Evolutionary conservation across 2,113 vertebrate genomes (phyloP).

Genomic region (Arvicanthis niloticus): DNA sequence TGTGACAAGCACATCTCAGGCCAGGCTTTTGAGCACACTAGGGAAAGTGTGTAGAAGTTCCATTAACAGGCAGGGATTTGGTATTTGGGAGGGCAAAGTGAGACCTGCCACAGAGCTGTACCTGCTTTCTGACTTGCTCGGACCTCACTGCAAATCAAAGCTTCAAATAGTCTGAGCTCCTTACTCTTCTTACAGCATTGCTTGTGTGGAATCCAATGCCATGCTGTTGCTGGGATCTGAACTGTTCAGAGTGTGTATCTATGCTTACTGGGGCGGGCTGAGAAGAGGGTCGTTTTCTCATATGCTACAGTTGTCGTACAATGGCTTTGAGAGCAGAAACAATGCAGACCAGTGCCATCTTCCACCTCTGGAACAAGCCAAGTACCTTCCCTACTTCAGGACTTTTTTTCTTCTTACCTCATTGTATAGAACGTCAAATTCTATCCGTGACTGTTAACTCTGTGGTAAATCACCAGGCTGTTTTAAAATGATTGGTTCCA

Average conservation of each 20-base stretch:
- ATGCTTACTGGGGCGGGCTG: background rate
- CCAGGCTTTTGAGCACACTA: background rate
- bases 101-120: slow-evolving; percentile 13
- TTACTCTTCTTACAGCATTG: background rate
- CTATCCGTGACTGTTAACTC: background rate
- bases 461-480: background rate
- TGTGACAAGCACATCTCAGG: background rate
- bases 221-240: background rate
- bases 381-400: slow-evolving; percentile 10
- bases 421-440: slow-evolving; percentile 21
- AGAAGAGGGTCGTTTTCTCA: slow-evolving; percentile 21
- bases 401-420: background rate
- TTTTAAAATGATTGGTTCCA: slow-evolving; percentile 42
- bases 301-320: background rate
- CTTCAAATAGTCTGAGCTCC: background rate
- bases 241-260: background rate
- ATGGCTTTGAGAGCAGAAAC: slow-evolving; percentile 3
- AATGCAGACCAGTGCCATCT: background rate
- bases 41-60: background rate
- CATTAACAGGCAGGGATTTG: background rate
- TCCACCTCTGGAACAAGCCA: slow-evolving; percentile 37
- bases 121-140: background rate
- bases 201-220: background rate
- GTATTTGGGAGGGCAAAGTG: background rate
- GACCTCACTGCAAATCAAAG: background rate